Evolutionary conservation across 2,888 invertebrate genomes (phyloP), one percentile per base, ranked within the genome.

Genomic region (Heteromurus nitidus): DNA sequence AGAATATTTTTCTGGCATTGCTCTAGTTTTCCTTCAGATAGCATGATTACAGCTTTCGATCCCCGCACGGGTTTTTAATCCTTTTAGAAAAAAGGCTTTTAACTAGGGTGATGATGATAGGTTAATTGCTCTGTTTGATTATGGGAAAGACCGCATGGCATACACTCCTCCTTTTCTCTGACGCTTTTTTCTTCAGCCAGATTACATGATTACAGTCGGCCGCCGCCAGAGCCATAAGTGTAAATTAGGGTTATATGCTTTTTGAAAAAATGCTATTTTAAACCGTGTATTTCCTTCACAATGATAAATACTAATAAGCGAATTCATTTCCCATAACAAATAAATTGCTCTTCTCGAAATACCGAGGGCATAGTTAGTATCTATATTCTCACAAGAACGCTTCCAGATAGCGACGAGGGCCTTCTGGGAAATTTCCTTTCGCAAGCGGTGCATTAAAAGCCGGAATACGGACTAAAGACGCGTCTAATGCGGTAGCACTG

Each of bases 51-150:
- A n/a, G n/a, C n/a, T 36, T 36, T 13, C 36, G 5, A 9, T 13
- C 36, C 13, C 36, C 36, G 5, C 36, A 36, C 13, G 13, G 16
- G 3, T 47, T 47, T 11, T 47, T 47, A 47, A 3, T 47, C n/a
- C n/a, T 47, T 47, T 47, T 47, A n/a, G n/a, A 47, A 47, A 47
- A 47, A 47, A 20, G 31, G 31, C 42, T 64, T 64, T 64, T 42
- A 64, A 22, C 22, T 24, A 68, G 80, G 73, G 68, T 75, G 74
- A 79, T 82, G 82, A 82, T 82, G 82, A 82, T 79, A 60, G 82
- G 75, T 82, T 82, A 82, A 82, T 82, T 82, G 82, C 42, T 64
- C 36, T 13, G 64, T 64, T 64, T 64, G 42, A 64, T 64, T 60
- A 60, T 24, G n/a, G 30, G 30, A 55, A 55, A 47, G 16, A 47